Evolutionary conservation across 2,113 vertebrate species (phyloP).

Genomic region (Leiothrix lutea): DNA sequence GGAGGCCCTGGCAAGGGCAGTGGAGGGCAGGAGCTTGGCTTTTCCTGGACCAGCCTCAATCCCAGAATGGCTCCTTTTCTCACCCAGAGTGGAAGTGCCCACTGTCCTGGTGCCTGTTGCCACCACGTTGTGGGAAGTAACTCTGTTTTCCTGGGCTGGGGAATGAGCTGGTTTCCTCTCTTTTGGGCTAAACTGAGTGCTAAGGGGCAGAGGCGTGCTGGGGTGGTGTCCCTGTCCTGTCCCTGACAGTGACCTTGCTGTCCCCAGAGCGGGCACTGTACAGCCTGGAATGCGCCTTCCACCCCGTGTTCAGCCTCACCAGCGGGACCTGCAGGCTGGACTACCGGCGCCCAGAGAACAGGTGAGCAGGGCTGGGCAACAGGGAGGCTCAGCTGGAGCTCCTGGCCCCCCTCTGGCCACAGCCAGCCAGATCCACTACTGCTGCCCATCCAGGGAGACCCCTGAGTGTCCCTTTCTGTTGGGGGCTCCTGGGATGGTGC

Average conservation of each 20-base stretch:
- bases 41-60: background rate
- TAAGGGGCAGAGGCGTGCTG: rapidly evolving
- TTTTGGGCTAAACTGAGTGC: background rate
- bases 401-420: background rate
- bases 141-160: background rate
- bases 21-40: background rate
- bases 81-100: background rate
- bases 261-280: conserved; percentile 88
- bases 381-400: background rate
- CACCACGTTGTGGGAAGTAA: rapidly evolving
- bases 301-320: conserved; percentile 94
- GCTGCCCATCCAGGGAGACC: background rate
- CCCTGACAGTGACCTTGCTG: background rate
- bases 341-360: conserved; percentile 92
- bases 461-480: background rate
- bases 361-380: conserved; percentile 7
- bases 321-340: conserved; percentile 88
- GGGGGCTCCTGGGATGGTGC: background rate
- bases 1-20: background rate
- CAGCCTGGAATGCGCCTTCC: conserved; percentile 94
- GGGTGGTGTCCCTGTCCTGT: background rate
- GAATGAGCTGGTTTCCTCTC: background rate
- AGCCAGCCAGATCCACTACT: background rate
- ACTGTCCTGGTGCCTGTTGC: background rate
- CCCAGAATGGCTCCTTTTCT: background rate